phyloP scores from a whole-genome alignment of 2,888 invertebrate species.

The Laspeyria flexula region DNA sequence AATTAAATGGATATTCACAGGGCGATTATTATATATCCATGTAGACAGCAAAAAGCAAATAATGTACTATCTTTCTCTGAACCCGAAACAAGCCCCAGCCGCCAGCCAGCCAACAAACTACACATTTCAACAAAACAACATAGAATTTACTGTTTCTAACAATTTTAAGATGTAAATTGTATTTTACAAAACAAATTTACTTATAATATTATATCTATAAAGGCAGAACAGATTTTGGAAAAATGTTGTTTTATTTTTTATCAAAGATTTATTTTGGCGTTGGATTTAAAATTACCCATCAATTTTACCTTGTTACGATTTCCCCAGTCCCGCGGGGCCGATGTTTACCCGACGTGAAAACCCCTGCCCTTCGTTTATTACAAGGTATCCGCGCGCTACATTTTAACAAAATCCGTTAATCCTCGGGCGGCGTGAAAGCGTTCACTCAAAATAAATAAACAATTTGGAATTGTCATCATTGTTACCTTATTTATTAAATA shows the following conservation, averaged over 20 bases:
- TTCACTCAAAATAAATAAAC: slow-evolving; percentile 17
- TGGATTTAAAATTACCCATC: slow-evolving; percentile 20
- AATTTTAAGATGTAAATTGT: too few relatives aligned
- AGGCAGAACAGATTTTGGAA: not conserved
- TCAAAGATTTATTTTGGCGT: slow-evolving; percentile 16
- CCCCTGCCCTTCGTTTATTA: slow-evolving; percentile 23
- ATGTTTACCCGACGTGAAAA: slow-evolving; percentile 21
- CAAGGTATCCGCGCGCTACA: slow-evolving; percentile 8
- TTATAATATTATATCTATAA: not conserved
- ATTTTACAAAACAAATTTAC: not conserved
- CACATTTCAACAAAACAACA: too few relatives aligned
- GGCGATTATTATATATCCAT: too few relatives aligned
- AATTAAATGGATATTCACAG: too few relatives aligned
- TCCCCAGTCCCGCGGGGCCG: slow-evolving; percentile 6
- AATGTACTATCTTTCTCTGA: too few relatives aligned
- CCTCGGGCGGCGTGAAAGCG: slow-evolving; percentile 13
- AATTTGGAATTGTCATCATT: slow-evolving; percentile 13
- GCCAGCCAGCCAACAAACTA: too few relatives aligned
- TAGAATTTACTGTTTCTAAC: too few relatives aligned
- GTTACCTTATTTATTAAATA: slow-evolving; percentile 3
- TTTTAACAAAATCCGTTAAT: slow-evolving; percentile 21
- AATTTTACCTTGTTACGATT: slow-evolving; percentile 23
- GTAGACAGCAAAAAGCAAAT: too few relatives aligned
- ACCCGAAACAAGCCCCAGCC: too few relatives aligned
- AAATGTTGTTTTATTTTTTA: slow-evolving; percentile 4